These are phyloP conservation scores for Siniperca knerii DNA, from an alignment of 2,113 vertebrate species.

Conservation along the genomic window DNA sequence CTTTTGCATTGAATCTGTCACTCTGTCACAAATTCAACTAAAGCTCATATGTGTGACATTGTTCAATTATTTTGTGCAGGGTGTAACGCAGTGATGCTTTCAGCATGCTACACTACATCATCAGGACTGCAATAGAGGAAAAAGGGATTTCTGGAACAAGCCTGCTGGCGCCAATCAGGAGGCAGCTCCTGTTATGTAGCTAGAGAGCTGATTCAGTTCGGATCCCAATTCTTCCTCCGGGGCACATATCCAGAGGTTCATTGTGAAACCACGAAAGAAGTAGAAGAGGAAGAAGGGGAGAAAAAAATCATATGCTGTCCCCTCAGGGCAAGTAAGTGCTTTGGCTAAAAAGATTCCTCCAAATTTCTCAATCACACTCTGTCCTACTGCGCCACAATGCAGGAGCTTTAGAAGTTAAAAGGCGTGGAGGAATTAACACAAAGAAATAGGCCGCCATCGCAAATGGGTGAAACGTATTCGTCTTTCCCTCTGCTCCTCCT, in stretches of 20 bases:
- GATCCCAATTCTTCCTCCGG: constrained; percentile 55
- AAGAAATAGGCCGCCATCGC: constrained; percentile 73
- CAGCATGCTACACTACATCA: neutral
- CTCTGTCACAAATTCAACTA: neutral
- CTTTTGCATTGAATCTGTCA: neutral
- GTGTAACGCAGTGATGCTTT: constrained; percentile 7
- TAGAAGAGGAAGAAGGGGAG: constrained; percentile 23
- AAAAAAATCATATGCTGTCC: constrained; percentile 59
- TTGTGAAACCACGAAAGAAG: constrained; percentile 69
- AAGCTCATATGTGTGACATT: constrained; percentile 21
- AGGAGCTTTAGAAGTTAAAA: constrained; percentile 70
- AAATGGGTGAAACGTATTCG: constrained; percentile 50
- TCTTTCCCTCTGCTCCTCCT: constrained; percentile 3
- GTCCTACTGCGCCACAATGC: constrained; percentile 66
- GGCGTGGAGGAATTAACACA: constrained; percentile 72
- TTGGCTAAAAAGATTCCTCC: constrained; percentile 79
- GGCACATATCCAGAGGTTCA: constrained; percentile 73
- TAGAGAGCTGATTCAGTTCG: constrained; percentile 68
- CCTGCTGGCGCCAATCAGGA: constrained; percentile 53
- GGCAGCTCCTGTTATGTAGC: constrained; percentile 50
- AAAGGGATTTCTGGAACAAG: constrained; percentile 39
- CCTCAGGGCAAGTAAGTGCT: constrained; percentile 66
- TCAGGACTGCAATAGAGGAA: constrained; percentile 12
- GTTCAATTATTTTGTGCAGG: constrained; percentile 12
- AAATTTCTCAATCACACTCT: constrained; percentile 81